phyloP scores from a whole-genome alignment of 2,888 invertebrate genomes.

The Eilema depressum region DNA sequence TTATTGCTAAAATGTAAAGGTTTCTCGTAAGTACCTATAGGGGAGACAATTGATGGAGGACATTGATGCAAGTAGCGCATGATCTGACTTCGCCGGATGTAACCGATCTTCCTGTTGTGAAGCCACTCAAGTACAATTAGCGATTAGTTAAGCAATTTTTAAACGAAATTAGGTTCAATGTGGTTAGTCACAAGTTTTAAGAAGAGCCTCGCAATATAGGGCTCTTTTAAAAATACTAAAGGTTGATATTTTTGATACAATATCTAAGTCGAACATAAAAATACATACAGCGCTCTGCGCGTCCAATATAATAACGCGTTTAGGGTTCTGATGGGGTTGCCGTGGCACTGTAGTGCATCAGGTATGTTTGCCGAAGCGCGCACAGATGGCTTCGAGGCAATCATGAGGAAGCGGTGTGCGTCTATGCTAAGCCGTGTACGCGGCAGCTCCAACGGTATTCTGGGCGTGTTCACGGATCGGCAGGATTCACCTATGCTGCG shows the following conservation, averaged over 20 bases:
- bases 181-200: neutral
- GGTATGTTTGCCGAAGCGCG: no score
- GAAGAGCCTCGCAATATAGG: neutral
- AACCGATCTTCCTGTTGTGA: slow-evolving; percentile 49
- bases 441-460: no score
- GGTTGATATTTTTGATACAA: neutral
- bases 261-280: no score
- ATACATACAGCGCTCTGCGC: no score
- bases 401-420: no score
- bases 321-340: no score
- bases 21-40: slow-evolving; percentile 14
- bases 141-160: slow-evolving; percentile 48
- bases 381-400: no score
- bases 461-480: no score
- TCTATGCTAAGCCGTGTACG: no score
- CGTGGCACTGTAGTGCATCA: no score
- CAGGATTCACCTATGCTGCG: no score
- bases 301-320: no score
- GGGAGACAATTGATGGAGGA: slow-evolving; percentile 46
- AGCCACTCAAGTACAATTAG: slow-evolving; percentile 42
- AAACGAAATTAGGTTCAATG: slow-evolving; percentile 22
- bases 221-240: neutral
- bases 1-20: neutral
- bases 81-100: slow-evolving; percentile 58
- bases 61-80: slow-evolving; percentile 47